Conservation (phyloP, 1,140 invertebrate genomes). For the Nephotettix cincticeps region DNA sequence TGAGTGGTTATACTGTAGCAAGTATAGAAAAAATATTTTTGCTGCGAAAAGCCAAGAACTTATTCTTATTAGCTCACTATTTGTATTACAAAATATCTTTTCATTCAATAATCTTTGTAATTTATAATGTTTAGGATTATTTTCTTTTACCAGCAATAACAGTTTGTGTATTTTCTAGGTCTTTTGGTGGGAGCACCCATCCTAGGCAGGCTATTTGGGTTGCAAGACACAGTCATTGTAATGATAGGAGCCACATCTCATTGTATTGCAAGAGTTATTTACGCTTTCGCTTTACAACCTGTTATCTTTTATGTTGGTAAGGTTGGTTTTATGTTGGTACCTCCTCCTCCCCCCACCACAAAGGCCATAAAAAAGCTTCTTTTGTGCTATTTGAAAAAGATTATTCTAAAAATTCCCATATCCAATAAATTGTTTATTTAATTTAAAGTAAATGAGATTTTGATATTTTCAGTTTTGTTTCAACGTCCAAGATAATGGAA, state of each 20-base stretch:
- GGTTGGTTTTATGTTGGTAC: neutral
- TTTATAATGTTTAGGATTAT: no score
- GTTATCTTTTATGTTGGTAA: slow-evolving; percentile 62
- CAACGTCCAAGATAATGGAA: neutral
- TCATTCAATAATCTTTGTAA: no score
- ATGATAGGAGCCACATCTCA: slow-evolving; percentile 66
- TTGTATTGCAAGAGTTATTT: slow-evolving; percentile 64
- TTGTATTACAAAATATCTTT: no score
- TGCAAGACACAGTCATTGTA: slow-evolving; percentile 69
- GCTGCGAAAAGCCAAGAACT: no score
- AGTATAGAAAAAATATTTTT: no score
- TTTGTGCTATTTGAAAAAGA: neutral
- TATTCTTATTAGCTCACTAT: no score
- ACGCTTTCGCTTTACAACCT: slow-evolving; percentile 54
- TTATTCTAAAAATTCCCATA: neutral
- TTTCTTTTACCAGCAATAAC: no score
- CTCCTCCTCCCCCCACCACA: no score
- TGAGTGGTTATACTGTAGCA: no score
- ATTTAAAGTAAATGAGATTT: neutral
- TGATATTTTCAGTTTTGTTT: neutral
- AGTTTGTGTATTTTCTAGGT: no score
- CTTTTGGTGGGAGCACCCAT: slow-evolving; percentile 66
- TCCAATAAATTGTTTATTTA: neutral
- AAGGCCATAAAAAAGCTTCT: neutral
- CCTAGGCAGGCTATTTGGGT: slow-evolving; percentile 61